A percentile compares a stretch with the other conserved stretches of the same genome.
Conservation (phyloP, 2,888 invertebrate species). For the Nipponacmea schrenckii region DNA sequence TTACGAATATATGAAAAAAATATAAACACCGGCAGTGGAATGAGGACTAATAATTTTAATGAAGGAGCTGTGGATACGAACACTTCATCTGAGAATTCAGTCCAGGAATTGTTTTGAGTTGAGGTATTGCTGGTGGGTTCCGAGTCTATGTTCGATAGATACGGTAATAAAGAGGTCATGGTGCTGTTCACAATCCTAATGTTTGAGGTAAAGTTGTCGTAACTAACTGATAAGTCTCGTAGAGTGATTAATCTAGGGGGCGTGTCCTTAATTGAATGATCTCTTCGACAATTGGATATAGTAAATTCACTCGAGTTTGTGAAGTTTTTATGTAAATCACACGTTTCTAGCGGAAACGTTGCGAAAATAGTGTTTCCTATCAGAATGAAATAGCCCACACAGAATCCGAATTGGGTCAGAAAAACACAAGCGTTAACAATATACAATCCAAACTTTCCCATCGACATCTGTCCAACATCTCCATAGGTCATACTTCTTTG, state of each 20-base stretch:
- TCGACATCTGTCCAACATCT: constrained; percentile 58
- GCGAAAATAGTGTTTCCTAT: constrained; percentile 60
- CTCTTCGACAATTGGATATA: neutral
- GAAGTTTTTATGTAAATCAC: constrained; percentile 23
- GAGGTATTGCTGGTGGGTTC: neutral
- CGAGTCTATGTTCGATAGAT: neutral
- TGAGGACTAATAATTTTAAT: constrained; percentile 52
- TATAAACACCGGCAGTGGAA: constrained; percentile 59
- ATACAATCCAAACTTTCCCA: constrained; percentile 52
- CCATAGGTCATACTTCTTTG: constrained; percentile 53
- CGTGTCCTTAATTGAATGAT: neutral
- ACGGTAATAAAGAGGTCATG: neutral
- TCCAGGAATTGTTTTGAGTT: neutral
- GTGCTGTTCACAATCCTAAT: neutral
- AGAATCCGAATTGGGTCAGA: constrained; percentile 64
- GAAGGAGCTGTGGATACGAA: constrained; percentile 40
- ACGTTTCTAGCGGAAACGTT: constrained; percentile 51
- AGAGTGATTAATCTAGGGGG: neutral
- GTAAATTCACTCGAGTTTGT: constrained; percentile 8
- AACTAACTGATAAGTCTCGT: neutral
- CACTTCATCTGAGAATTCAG: constrained; percentile 14
- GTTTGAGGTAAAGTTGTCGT: neutral
- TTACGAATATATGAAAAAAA: constrained; percentile 54
- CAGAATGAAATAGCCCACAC: constrained; percentile 62
- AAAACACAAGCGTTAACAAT: constrained; percentile 59